Percentiles rank a stretch among this genome's conserved stretches.
Evolutionary conservation across 2,113 vertebrate genomes (phyloP).

Genomic region (Ursus arctos): DNA sequence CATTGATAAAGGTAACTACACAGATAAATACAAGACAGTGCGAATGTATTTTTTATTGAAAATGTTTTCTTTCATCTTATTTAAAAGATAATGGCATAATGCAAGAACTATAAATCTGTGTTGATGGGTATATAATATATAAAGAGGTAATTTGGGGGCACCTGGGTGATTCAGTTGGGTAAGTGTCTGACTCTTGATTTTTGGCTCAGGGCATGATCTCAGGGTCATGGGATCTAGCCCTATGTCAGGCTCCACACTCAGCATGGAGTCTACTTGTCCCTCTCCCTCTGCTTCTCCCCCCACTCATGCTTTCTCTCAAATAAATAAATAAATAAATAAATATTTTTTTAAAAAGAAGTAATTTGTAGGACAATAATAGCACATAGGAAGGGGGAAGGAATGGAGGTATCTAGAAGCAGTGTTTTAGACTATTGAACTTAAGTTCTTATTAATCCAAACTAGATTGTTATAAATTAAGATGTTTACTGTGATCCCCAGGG

Average conservation of each 20-base stretch:
- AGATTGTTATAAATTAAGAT: constrained; percentile 1
- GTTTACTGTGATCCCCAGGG: background rate
- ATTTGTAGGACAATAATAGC: background rate
- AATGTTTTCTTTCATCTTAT: background rate
- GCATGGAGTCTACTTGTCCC: background rate
- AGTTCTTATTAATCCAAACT: background rate
- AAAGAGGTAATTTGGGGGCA: background rate
- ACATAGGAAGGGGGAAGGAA: background rate
- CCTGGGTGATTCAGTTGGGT: background rate
- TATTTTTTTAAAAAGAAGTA: background rate
- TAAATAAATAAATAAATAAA: background rate
- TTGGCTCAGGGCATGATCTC: background rate
- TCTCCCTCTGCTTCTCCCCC: background rate
- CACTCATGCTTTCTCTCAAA: background rate
- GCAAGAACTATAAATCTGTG: background rate
- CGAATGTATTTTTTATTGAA: background rate
- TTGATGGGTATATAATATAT: background rate
- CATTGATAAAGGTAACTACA: background rate
- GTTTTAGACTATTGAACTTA: background rate
- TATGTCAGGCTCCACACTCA: background rate
- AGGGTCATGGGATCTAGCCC: background rate
- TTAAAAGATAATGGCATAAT: background rate
- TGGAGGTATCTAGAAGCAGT: background rate
- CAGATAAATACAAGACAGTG: background rate
- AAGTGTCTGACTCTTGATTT: background rate